Conservation (phyloP, 2,797 vertebrate genomes). For the Vultur gryphus region DNA sequence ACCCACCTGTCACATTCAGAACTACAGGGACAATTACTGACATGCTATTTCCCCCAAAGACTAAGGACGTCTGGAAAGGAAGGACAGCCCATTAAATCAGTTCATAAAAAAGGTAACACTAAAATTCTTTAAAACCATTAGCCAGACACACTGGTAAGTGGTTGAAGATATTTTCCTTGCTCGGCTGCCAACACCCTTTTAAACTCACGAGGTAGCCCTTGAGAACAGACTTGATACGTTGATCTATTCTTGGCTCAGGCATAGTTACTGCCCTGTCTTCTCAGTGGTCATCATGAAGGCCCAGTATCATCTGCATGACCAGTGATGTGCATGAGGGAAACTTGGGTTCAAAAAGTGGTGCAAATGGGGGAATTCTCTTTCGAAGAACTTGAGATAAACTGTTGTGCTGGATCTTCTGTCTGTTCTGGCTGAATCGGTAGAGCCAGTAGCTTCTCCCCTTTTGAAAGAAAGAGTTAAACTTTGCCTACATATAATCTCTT, state of each 20-base stretch:
- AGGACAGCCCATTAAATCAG: background rate
- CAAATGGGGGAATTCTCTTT: background rate
- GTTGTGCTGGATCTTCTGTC: background rate
- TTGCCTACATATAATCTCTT: background rate
- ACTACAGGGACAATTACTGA: background rate
- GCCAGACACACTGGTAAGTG: background rate
- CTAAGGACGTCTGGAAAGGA: background rate
- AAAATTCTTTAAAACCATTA: background rate
- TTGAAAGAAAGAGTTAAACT: background rate
- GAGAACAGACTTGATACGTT: background rate
- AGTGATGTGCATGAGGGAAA: background rate
- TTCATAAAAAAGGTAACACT: background rate
- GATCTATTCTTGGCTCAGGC: background rate
- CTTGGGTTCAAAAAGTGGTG: background rate
- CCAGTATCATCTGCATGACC: background rate
- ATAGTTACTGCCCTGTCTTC: background rate
- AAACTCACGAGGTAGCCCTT: background rate
- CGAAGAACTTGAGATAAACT: background rate
- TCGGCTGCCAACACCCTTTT: background rate
- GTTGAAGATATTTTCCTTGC: background rate
- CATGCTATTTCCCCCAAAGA: background rate
- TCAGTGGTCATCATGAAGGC: background rate
- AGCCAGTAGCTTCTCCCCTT: background rate
- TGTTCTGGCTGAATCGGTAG: background rate
- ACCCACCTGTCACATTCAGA: background rate